Conservation (phyloP, 2,888 invertebrate genomes). For the Lasioglossum calceatum region DNA sequence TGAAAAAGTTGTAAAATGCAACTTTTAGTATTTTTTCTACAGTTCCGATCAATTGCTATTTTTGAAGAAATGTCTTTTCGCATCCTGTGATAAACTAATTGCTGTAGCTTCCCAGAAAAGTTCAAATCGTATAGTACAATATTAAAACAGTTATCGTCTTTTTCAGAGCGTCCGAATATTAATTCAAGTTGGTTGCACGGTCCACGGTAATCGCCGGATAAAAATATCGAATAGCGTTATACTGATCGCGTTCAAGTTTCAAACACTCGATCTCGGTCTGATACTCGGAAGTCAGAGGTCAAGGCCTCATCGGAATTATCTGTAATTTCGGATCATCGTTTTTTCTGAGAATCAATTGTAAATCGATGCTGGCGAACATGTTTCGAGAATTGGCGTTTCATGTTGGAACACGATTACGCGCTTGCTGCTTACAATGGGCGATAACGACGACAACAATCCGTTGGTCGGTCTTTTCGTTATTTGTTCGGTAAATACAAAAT, state of each 20-base stretch:
- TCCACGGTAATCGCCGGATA: neutral
- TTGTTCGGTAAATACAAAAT: constrained; percentile 4
- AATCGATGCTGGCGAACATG: neutral
- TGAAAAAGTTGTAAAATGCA: no score
- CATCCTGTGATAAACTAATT: no score
- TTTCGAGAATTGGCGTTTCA: neutral
- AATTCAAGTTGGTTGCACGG: neutral
- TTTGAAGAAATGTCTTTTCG: no score
- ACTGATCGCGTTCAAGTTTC: neutral
- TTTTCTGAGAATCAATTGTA: neutral
- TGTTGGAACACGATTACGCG: neutral
- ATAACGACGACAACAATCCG: neutral
- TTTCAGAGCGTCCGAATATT: neutral
- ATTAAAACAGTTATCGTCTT: neutral
- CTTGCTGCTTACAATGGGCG: neutral
- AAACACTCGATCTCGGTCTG: constrained; percentile 32
- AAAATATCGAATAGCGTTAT: neutral
- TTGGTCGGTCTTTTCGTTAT: neutral
- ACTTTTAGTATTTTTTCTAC: no score
- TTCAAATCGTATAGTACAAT: no score
- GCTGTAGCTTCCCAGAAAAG: no score
- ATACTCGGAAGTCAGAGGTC: constrained; percentile 52
- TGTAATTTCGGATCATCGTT: constrained; percentile 36
- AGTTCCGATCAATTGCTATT: no score
- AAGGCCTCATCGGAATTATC: constrained; percentile 54